Evolutionary conservation across 2,888 invertebrate species (phyloP).

Genomic region (Oxytorus armatus): DNA sequence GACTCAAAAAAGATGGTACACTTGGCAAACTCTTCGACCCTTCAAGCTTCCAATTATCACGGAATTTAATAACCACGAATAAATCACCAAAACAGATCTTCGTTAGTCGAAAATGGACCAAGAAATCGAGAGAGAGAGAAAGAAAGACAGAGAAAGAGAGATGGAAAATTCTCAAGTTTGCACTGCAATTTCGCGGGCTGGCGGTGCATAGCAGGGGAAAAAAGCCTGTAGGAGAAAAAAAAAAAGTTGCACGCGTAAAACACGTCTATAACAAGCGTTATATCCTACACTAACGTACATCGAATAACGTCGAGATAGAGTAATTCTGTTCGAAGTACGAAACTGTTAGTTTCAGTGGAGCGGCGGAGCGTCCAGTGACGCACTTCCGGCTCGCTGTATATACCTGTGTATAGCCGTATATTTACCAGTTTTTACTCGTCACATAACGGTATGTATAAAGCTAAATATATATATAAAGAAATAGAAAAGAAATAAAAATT

Average conservation of each 20-base stretch:
- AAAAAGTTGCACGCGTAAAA: background rate
- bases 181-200: background rate
- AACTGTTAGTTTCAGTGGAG: slow-evolving; percentile 23
- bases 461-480: background rate
- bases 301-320: background rate
- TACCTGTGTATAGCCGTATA: background rate
- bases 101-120: background rate
- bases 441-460: background rate
- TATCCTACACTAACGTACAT: slow-evolving; percentile 14
- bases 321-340: slow-evolving; percentile 27
- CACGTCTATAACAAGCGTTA: slow-evolving; percentile 12
- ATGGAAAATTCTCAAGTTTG: background rate
- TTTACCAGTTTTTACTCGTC: slow-evolving; percentile 9
- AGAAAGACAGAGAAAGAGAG: background rate
- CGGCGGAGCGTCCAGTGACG: slow-evolving; percentile 28
- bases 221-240: background rate
- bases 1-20: slow-evolving; percentile 3
- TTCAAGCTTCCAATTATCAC: background rate
- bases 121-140: background rate
- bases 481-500: background rate
- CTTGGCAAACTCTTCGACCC: slow-evolving; percentile 15
- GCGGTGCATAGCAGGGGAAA: background rate
- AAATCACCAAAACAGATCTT: background rate
- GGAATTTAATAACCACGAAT: slow-evolving; percentile 18
- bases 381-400: slow-evolving; percentile 17